A percentile compares a stretch with the other conserved stretches of the same genome.
phyloP scores from a whole-genome alignment of 2,797 vertebrate species.

The Acropternis orthonyx region DNA sequence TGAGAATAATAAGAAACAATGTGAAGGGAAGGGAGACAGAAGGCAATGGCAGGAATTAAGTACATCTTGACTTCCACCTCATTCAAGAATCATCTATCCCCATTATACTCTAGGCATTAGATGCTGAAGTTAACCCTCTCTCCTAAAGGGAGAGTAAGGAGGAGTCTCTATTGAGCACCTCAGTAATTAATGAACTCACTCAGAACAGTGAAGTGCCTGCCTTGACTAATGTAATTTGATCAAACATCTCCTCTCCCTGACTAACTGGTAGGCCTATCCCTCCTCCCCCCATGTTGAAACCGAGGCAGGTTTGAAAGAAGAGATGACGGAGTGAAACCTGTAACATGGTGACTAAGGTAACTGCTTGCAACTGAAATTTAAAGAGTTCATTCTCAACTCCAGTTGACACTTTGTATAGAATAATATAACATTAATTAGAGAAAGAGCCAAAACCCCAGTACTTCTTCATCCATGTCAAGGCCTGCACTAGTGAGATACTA shows the following conservation, averaged over 20 bases:
- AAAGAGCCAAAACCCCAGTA: not conserved
- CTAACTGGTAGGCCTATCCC: not conserved
- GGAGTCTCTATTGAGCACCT: not conserved
- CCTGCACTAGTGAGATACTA: not conserved
- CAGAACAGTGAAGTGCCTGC: not conserved
- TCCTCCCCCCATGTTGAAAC: not conserved
- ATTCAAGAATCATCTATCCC: not conserved
- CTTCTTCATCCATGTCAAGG: not conserved
- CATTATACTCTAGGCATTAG: not conserved
- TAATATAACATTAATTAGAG: not conserved
- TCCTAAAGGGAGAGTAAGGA: not conserved
- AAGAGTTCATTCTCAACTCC: not conserved
- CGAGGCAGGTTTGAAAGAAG: not conserved
- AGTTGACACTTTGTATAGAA: not conserved
- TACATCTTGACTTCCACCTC: not conserved
- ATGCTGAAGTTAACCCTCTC: not conserved
- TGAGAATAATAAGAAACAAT: not conserved
- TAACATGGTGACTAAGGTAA: not conserved
- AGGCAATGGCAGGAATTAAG: not conserved
- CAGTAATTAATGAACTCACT: not conserved
- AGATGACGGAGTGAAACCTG: not conserved
- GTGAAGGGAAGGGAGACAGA: not conserved
- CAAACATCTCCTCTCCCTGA: not conserved
- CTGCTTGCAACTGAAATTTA: not conserved
- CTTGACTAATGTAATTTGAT: not conserved